A percentile compares a stretch with the other conserved stretches of the same genome.
Conservation (phyloP, 2,888 invertebrate genomes). For the Drosophila kambysellisi region DNA sequence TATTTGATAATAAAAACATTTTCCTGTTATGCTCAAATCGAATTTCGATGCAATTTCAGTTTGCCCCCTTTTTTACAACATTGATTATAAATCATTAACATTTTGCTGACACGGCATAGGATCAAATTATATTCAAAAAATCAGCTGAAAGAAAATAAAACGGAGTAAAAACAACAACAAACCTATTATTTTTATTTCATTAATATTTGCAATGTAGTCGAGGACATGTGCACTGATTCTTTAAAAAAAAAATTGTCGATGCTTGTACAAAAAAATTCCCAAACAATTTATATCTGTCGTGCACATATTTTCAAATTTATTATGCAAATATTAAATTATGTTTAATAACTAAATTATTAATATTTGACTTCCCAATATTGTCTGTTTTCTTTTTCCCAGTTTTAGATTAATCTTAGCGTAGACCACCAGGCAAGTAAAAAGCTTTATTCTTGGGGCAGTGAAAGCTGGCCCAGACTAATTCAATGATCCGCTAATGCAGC, state of each 20-base stretch:
- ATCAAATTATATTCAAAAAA: slow-evolving; percentile 49
- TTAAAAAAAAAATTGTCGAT: background rate
- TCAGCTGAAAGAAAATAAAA: slow-evolving; percentile 14
- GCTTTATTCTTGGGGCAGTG: slow-evolving; percentile 52
- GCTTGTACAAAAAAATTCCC: background rate
- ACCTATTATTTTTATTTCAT: slow-evolving; percentile 30
- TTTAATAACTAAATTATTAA: background rate
- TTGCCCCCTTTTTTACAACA: slow-evolving; percentile 17
- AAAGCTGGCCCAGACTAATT: slow-evolving; percentile 46
- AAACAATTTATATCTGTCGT: background rate
- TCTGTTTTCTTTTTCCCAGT: background rate
- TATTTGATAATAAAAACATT: slow-evolving; percentile 38
- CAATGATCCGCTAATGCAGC: slow-evolving; percentile 48
- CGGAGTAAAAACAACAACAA: slow-evolving; percentile 4
- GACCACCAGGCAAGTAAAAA: slow-evolving; percentile 26
- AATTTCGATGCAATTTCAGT: slow-evolving; percentile 10
- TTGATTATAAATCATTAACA: slow-evolving; percentile 55
- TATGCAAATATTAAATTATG: slow-evolving; percentile 21
- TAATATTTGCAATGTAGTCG: slow-evolving; percentile 46
- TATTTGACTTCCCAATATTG: background rate
- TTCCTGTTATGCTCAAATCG: slow-evolving; percentile 19
- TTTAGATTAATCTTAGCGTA: background rate
- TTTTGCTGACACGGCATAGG: slow-evolving; percentile 26
- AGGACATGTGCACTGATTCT: background rate
- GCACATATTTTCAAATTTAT: slow-evolving; percentile 6